phyloP scores from a whole-genome alignment of 2,113 vertebrate genomes.

The Rutilus rutilus region DNA sequence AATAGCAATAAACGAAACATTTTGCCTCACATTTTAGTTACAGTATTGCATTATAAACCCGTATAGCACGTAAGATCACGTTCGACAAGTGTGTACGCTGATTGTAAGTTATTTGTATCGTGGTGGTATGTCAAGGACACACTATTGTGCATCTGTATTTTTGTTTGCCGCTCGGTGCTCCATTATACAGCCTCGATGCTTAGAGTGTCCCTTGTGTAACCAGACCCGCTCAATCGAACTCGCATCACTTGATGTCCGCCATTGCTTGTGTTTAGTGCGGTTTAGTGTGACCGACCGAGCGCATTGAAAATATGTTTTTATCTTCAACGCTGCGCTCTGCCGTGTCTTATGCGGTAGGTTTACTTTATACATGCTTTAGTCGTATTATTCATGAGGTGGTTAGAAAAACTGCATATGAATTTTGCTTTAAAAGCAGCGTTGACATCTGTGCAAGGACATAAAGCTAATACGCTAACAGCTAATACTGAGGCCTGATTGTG shows the following conservation, averaged over 20 bases:
- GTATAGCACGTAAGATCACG: not conserved
- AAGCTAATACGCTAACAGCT: constrained; percentile 34
- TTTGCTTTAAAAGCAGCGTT: not conserved
- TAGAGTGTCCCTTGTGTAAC: not conserved
- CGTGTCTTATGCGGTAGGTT: constrained; percentile 71
- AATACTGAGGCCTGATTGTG: not conserved
- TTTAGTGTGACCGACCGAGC: constrained; percentile 46
- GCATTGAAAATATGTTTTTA: constrained; percentile 68
- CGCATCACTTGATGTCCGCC: constrained; percentile 54
- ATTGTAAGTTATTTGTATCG: not conserved
- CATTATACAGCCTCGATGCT: constrained; percentile 57
- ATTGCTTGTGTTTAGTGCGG: constrained; percentile 41
- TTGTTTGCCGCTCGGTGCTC: constrained; percentile 60
- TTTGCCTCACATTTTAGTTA: not conserved
- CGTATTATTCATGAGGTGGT: not conserved
- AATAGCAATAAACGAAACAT: not conserved
- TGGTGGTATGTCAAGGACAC: not conserved
- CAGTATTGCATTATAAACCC: not conserved
- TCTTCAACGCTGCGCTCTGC: constrained; percentile 70
- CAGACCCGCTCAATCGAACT: constrained; percentile 69
- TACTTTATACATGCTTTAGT: not conserved
- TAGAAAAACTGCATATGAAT: not conserved
- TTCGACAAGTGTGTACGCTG: not conserved
- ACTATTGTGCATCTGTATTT: constrained; percentile 3
- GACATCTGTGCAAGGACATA: constrained; percentile 76